These are phyloP conservation scores for Hypocryptadius cinnamomeus DNA, from an alignment of 2,113 vertebrate species.

Conservation along the genomic window DNA sequence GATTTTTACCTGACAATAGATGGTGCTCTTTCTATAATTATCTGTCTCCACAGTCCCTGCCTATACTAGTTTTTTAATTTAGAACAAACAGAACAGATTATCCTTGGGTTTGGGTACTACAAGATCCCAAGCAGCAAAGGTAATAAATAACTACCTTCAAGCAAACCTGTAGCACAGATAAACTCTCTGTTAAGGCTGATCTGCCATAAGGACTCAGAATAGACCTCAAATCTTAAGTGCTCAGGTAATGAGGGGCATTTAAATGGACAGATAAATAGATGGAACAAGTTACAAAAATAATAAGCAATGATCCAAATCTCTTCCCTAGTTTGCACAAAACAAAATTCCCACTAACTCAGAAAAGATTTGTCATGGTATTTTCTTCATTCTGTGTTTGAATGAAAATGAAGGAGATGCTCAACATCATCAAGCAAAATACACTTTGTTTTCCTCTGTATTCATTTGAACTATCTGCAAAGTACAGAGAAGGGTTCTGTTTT, in stretches of 20 bases:
- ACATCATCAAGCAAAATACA: background rate
- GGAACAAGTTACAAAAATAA: background rate
- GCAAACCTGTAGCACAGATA: background rate
- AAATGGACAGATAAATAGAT: background rate
- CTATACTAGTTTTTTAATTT: background rate
- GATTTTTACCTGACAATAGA: slow-evolving; percentile 29
- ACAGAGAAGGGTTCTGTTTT: background rate
- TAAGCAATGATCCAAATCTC: background rate
- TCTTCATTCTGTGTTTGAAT: background rate
- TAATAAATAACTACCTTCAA: background rate
- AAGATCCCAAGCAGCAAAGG: background rate
- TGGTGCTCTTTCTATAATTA: slow-evolving; percentile 58
- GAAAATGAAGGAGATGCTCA: background rate
- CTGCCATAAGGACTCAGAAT: background rate
- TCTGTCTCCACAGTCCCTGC: background rate
- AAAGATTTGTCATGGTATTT: background rate
- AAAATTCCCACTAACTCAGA: background rate
- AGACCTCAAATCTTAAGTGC: background rate
- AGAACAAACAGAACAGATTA: background rate
- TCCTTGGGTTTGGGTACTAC: background rate
- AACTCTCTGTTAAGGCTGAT: background rate
- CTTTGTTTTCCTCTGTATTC: background rate
- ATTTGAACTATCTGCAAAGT: background rate
- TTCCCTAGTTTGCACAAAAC: background rate
- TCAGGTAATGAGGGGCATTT: background rate